Percentiles rank a stretch among this genome's conserved stretches.
Evolutionary conservation across 1,140 invertebrate genomes (phyloP).

Genomic region (Telenomus remus): DNA sequence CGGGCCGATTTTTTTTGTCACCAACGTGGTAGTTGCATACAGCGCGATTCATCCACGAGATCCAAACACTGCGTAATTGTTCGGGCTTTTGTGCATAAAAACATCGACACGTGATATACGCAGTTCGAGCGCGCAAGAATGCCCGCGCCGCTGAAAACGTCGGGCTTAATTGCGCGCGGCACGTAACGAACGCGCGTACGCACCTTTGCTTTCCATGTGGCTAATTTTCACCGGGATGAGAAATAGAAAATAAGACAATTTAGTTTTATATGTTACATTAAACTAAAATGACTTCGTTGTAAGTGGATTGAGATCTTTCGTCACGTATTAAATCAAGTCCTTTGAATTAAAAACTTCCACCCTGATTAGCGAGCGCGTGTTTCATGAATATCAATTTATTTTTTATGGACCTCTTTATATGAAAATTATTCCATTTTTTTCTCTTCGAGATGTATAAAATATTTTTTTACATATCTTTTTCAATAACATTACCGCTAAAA

Average conservation of each 20-base stretch:
- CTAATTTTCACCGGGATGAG: conserved; percentile 52
- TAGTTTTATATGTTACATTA: conserved; percentile 13
- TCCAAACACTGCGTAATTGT: conserved; percentile 53
- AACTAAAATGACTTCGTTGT: not conserved
- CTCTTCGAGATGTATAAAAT: not conserved
- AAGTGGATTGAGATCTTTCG: not conserved
- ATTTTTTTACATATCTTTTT: not conserved
- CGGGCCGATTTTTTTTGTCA: conserved; percentile 30
- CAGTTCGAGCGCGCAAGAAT: conserved; percentile 43
- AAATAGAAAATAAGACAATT: conserved; percentile 36
- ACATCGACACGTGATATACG: conserved; percentile 53
- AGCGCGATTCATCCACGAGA: conserved; percentile 37
- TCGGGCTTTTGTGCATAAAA: conserved; percentile 47
- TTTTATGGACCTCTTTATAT: not conserved
- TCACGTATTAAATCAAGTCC: not conserved
- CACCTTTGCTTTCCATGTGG: conserved; percentile 54
- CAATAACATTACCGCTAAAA: no score
- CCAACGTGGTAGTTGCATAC: conserved; percentile 22
- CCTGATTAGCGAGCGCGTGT: not conserved
- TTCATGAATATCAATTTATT: no score
- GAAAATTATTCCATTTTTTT: not conserved
- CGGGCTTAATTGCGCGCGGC: conserved; percentile 47
- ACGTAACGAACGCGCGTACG: conserved; percentile 48
- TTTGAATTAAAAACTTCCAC: not conserved
- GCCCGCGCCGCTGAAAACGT: conserved; percentile 43